Percentiles rank a stretch among this genome's conserved stretches.
These are phyloP conservation scores for Gastrophysa polygoni DNA, from an alignment of 2,888 invertebrate species.

Conservation along the genomic window DNA sequence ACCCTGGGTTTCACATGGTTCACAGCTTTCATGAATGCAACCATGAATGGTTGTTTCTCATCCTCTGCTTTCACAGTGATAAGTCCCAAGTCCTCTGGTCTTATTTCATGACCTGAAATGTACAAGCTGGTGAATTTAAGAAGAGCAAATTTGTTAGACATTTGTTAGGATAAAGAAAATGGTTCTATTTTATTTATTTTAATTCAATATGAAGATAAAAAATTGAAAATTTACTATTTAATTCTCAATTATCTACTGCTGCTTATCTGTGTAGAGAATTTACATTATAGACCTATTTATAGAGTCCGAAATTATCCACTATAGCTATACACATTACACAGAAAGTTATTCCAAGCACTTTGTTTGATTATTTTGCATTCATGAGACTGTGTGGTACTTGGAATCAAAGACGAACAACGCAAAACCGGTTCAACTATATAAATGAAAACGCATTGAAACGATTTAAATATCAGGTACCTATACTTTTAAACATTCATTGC, in stretches of 20 bases:
- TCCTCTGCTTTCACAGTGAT: constrained; percentile 77
- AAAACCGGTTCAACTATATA: no score
- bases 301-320: not conserved
- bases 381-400: not conserved
- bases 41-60: constrained; percentile 90
- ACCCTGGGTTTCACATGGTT: constrained; percentile 62
- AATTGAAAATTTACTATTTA: not conserved
- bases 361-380: not conserved
- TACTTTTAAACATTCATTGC: no score
- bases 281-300: not conserved
- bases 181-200: no score
- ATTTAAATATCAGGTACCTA: no score
- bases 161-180: no score
- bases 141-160: no score
- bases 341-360: not conserved
- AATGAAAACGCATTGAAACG: no score
- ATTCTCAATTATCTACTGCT: no score
- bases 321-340: not conserved
- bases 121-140: no score
- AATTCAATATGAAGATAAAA: no score
- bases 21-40: constrained; percentile 79
- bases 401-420: no score
- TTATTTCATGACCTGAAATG: constrained; percentile 82
- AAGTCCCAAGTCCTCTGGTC: constrained; percentile 84
- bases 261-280: not conserved